Conservation (phyloP, 1,140 invertebrate genomes). For the Saccostrea echinata region DNA sequence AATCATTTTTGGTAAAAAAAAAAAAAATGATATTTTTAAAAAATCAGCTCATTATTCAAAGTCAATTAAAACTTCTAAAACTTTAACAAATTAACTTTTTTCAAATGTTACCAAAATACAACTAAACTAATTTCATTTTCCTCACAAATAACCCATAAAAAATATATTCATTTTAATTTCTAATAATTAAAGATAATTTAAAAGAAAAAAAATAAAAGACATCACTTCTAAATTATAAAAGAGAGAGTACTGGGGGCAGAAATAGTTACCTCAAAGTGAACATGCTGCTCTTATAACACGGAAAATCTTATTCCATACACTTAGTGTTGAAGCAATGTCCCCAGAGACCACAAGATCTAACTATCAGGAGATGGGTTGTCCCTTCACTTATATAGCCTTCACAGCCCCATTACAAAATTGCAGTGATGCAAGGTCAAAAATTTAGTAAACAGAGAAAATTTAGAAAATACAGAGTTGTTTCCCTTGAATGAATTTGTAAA, state of each 20-base stretch:
- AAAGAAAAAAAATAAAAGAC: neutral
- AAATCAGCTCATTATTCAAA: no score
- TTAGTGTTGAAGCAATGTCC: neutral
- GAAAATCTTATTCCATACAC: neutral
- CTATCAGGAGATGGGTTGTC: neutral
- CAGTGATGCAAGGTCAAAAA: neutral
- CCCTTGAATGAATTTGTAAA: neutral
- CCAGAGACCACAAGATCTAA: neutral
- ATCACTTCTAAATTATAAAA: neutral
- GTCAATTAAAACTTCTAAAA: neutral
- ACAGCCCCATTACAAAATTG: neutral
- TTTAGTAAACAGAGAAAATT: neutral
- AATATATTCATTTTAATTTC: neutral
- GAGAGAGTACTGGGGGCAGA: neutral
- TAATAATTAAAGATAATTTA: neutral
- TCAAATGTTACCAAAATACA: neutral
- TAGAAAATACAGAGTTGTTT: neutral
- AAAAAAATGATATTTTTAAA: no score
- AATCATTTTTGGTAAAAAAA: no score
- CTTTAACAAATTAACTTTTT: neutral
- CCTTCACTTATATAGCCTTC: constrained; percentile 12
- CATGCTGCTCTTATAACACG: neutral
- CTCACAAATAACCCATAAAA: neutral
- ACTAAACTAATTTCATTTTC: neutral
- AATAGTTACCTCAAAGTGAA: neutral